Base-by-base conservation (phyloP, 2,113 vertebrate species). In the Balaeniceps rex region DNA sequence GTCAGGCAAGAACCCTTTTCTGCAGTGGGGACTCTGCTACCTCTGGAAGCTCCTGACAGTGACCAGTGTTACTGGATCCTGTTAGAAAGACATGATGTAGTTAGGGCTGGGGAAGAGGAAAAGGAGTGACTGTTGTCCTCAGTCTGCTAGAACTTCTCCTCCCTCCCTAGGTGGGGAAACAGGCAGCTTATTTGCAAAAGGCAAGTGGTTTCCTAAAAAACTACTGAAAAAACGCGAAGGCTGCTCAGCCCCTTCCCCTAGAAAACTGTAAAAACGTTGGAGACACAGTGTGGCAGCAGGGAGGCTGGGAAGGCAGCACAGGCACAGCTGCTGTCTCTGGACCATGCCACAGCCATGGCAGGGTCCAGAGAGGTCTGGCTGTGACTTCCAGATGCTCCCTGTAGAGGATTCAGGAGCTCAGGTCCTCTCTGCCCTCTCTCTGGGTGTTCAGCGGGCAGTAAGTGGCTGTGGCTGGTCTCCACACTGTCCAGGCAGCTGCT, bases 151-250 rank as follows among this genome's bases (percentile, higher is more conserved):
- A 51, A 11, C 28, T 3, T 34, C 55, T 58, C 60, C 33, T 82
- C 55, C 72, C 40, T 91, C 66, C 54, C 24, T 9, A 2, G 23
- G 38, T 23, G 17, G 25, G 77, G 26, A 40, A 83, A 54, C 60
- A 64, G 64, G 68, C 82, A 57, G 93, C 79, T 47, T 11, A 4
- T 52, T 29, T 44, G 74, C 89, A 93, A 57, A 80, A 94, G 83
- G 76, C 88, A 87, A 94, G 63, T 42, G 91, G 64, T 90, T 89
- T 60, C 88, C 97, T 97, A 95, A 89, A 96, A 94, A 94, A 76
- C 92, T 91, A 90, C 89, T 36, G 79, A 60, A 61, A 87, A 68
- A 64, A 47, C 1, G 12, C 6, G 1, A 28, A 57, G 88, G 81
- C 65, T 44, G 87, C 76, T 69, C 33, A 21, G 87, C 60, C 58